Evolutionary conservation across 2,797 vertebrate genomes (phyloP).

Genomic region (Hyperoplus lanceolatus): DNA sequence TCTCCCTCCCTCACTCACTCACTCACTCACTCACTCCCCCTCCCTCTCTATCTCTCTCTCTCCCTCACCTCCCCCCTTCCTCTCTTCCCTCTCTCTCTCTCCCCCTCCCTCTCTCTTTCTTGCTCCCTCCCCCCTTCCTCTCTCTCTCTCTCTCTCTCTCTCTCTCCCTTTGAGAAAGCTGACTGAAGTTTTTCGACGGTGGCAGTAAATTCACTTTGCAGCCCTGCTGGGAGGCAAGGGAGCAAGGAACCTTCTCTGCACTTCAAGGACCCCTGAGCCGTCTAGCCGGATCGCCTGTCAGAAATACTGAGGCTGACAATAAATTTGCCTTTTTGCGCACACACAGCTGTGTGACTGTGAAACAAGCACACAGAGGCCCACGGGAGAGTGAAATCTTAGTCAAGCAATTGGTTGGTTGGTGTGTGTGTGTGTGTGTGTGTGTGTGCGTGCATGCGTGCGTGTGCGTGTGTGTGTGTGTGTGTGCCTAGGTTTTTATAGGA

Average conservation of each 20-base stretch:
- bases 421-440: too few relatives aligned
- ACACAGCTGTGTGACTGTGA: conserved; percentile 75
- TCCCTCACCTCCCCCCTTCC: neutral
- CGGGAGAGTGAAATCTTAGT: conserved; percentile 43
- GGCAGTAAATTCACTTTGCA: conserved; percentile 80
- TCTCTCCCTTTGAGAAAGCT: conserved; percentile 71
- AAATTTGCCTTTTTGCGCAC: conserved; percentile 70
- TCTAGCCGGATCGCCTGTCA: conserved; percentile 78
- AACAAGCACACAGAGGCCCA: conserved; percentile 45
- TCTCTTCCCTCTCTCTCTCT: too few relatives aligned
- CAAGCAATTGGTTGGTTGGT: conserved; percentile 41
- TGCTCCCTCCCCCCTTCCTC: too few relatives aligned
- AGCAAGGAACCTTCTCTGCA: conserved; percentile 68
- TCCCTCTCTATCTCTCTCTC: too few relatives aligned
- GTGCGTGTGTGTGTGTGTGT: too few relatives aligned
- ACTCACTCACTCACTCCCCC: too few relatives aligned
- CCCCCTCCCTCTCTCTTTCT: too few relatives aligned
- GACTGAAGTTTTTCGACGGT: conserved; percentile 82
- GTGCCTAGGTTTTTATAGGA: conserved; percentile 34
- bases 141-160: conserved; percentile 45
- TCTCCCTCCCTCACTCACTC: too few relatives aligned
- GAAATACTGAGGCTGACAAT: conserved; percentile 81
- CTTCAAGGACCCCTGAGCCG: conserved; percentile 78
- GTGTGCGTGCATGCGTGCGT: too few relatives aligned
- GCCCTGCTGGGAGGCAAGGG: conserved; percentile 71